Percentiles rank a stretch among this genome's conserved stretches.
Conservation (phyloP, 2,888 invertebrate species). For the Athalia cordata region DNA sequence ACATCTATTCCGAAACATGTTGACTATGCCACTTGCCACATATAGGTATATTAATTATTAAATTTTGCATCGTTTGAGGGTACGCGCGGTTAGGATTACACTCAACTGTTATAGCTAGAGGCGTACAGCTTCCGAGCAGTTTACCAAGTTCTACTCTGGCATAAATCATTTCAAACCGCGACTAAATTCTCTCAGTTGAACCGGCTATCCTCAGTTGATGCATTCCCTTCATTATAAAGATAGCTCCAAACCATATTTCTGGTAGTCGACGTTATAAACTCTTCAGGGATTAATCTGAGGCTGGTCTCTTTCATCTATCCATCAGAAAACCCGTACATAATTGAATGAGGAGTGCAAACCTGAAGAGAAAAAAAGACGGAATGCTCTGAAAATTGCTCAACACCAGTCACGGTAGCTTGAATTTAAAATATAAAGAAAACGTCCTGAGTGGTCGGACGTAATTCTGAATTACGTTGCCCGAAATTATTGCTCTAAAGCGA, state of each 20-base stretch:
- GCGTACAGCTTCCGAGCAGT: neutral
- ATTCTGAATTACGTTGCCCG: neutral
- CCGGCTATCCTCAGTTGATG: slow-evolving; percentile 10
- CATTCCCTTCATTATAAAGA: slow-evolving; percentile 14
- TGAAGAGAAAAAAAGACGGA: neutral
- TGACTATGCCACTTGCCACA: neutral
- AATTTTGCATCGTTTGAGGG: slow-evolving; percentile 14
- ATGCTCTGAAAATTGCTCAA: neutral
- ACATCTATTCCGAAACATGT: slow-evolving; percentile 7
- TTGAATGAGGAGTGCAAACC: neutral
- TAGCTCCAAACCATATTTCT: slow-evolving; percentile 1
- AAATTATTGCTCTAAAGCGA: slow-evolving; percentile 9
- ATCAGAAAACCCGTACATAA: neutral
- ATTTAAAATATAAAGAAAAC: too few relatives aligned
- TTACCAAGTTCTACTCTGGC: slow-evolving; percentile 5
- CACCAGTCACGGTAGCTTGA: too few relatives aligned
- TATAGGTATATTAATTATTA: slow-evolving; percentile 20
- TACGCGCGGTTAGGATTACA: slow-evolving; percentile 21
- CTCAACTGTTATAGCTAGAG: slow-evolving; percentile 9
- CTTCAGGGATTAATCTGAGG: neutral
- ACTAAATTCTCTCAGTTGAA: slow-evolving; percentile 3
- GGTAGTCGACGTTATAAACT: slow-evolving; percentile 7
- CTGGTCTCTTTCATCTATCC: neutral
- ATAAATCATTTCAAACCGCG: slow-evolving; percentile 20
- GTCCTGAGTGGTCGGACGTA: too few relatives aligned